These are phyloP conservation scores for Acipenser ruthenus DNA, from an alignment of 2,797 vertebrate genomes.

Conservation along the genomic window DNA sequence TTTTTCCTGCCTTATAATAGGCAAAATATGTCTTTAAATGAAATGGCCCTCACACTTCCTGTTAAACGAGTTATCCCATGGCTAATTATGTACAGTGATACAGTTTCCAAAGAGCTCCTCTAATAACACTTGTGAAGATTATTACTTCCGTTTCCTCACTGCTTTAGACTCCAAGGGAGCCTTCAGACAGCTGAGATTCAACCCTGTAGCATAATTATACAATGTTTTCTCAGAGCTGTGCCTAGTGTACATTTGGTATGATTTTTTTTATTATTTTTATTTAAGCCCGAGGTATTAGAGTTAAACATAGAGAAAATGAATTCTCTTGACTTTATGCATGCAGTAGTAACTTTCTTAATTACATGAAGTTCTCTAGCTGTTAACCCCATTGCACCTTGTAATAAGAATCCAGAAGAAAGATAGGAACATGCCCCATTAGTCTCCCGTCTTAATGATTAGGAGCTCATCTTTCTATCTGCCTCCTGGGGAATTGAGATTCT, in stretches of 20 bases:
- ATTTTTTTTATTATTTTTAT: too few relatives aligned
- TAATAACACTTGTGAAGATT: background rate
- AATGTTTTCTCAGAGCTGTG: too few relatives aligned
- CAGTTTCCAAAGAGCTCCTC: background rate
- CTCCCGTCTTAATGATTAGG: background rate
- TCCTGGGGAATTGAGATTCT: background rate
- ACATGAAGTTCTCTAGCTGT: background rate
- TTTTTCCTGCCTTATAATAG: background rate
- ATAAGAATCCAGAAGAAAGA: background rate
- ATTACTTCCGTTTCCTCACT: background rate
- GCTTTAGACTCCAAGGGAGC: background rate
- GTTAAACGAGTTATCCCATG: background rate
- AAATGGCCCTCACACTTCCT: background rate
- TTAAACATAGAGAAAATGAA: too few relatives aligned
- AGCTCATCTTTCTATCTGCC: background rate
- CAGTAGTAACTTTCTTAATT: background rate
- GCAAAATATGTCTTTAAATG: background rate
- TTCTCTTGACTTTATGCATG: background rate
- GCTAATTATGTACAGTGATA: too few relatives aligned
- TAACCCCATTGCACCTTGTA: background rate
- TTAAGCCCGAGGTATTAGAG: too few relatives aligned
- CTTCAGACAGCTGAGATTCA: background rate
- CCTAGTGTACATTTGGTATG: too few relatives aligned
- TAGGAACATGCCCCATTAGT: background rate
- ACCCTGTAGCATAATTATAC: background rate